Conservation (phyloP, 2,888 invertebrate genomes). For the Formica aserva region DNA sequence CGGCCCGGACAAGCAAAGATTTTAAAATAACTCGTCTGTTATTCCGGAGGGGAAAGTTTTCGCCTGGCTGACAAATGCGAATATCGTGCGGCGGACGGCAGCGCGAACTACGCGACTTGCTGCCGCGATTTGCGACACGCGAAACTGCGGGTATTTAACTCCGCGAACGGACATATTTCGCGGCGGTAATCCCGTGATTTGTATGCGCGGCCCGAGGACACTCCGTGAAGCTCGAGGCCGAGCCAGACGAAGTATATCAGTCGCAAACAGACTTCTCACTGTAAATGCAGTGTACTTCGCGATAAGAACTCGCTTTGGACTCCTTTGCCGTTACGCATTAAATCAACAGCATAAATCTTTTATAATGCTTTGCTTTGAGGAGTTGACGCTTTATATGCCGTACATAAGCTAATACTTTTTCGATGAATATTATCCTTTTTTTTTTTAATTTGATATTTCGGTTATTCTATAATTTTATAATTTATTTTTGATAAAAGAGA, state of each 20-base stretch:
- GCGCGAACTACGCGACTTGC: conserved; percentile 43
- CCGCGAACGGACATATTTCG: conserved; percentile 42
- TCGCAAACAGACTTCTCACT: conserved; percentile 42
- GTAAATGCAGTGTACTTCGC: conserved; percentile 32
- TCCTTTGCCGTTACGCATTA: conserved; percentile 22
- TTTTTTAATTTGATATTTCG: background rate
- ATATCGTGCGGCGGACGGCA: conserved; percentile 49
- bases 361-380: background rate
- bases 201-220: conserved; percentile 49
- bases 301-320: conserved; percentile 37
- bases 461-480: background rate
- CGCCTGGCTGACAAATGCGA: conserved; percentile 46
- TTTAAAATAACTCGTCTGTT: conserved; percentile 42
- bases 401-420: background rate
- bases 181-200: conserved; percentile 51
- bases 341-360: conserved; percentile 14
- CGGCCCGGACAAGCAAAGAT: conserved; percentile 26
- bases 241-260: conserved; percentile 41
- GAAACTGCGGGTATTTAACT: conserved; percentile 53
- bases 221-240: conserved; percentile 26
- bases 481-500: too few relatives aligned
- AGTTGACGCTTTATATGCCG: background rate
- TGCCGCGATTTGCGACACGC: conserved; percentile 47
- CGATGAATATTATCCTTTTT: background rate
- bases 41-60: conserved; percentile 28